Evolutionary conservation across 1,140 invertebrate species (phyloP).

Genomic region (Drosophila neocordata): DNA sequence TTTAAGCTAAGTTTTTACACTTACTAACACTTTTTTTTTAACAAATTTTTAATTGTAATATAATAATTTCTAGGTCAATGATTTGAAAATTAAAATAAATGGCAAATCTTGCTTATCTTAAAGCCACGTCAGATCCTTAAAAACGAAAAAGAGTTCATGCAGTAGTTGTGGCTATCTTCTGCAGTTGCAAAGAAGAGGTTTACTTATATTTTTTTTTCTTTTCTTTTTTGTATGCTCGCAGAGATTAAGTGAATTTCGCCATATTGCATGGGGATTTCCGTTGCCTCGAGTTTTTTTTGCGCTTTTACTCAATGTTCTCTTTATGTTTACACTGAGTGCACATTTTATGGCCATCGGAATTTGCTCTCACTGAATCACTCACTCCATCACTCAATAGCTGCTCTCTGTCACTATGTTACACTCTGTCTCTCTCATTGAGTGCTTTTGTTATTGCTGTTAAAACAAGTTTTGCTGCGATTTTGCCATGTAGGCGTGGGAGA

Average conservation of each 20-base stretch:
- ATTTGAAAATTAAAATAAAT: too few species aligned
- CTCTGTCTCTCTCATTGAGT: conserved; percentile 18
- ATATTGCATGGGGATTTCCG: conserved; percentile 33
- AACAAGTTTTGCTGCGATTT: conserved; percentile 45
- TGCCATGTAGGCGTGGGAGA: conserved; percentile 41
- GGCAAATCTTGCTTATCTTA: too few species aligned
- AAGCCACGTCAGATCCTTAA: too few species aligned
- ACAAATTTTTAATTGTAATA: too few species aligned
- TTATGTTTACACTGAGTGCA: conserved; percentile 1
- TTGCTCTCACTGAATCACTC: neutral
- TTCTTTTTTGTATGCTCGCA: conserved; percentile 9
- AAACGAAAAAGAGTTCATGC: too few species aligned
- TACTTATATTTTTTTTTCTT: too few species aligned
- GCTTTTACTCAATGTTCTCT: neutral
- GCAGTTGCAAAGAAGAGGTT: too few species aligned
- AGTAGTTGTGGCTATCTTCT: too few species aligned
- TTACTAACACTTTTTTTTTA: too few species aligned
- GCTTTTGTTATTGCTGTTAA: conserved; percentile 15
- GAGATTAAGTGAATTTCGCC: neutral
- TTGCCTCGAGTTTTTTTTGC: conserved; percentile 37
- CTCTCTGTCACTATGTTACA: neutral
- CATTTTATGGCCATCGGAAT: neutral
- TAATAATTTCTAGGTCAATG: too few species aligned
- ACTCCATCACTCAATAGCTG: neutral
- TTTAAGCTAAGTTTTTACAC: too few species aligned